phyloP scores from a whole-genome alignment of 2,113 vertebrate genomes.

The Otolemur garnettii region DNA sequence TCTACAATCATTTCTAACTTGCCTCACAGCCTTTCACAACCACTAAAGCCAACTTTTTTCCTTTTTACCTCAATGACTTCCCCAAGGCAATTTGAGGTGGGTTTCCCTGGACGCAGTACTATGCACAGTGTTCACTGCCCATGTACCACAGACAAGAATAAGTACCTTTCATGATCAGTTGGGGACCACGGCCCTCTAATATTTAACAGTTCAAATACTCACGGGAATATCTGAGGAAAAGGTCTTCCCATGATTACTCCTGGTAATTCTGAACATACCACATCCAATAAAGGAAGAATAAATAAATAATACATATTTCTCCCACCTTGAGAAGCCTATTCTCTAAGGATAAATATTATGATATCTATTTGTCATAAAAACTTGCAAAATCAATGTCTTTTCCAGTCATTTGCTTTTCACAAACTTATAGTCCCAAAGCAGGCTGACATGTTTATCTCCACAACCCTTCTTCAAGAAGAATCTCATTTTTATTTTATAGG shows the following conservation, averaged over 20 bases:
- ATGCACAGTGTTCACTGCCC: neutral
- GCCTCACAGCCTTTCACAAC: neutral
- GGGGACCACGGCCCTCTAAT: neutral
- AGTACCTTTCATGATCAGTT: neutral
- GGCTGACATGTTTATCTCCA: neutral
- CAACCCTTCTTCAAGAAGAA: neutral
- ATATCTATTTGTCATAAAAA: neutral
- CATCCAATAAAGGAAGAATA: slow-evolving; percentile 3
- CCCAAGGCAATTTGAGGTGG: neutral
- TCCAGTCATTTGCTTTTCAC: slow-evolving; percentile 33
- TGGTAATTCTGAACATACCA: neutral
- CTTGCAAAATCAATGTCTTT: neutral
- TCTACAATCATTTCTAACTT: neutral
- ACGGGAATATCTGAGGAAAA: neutral
- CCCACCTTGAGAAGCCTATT: neutral
- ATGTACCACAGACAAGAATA: neutral
- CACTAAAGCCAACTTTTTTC: neutral
- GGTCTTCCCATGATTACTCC: neutral
- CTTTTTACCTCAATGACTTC: neutral
- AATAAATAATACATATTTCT: neutral
- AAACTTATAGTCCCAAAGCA: neutral
- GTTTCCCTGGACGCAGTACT: neutral
- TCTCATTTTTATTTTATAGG: slow-evolving; percentile 47
- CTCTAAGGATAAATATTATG: neutral
- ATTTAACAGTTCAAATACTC: neutral